These are phyloP conservation scores for Poeciliopsis turneri DNA, from an alignment of 2,797 vertebrate genomes.

Conservation along the genomic window DNA sequence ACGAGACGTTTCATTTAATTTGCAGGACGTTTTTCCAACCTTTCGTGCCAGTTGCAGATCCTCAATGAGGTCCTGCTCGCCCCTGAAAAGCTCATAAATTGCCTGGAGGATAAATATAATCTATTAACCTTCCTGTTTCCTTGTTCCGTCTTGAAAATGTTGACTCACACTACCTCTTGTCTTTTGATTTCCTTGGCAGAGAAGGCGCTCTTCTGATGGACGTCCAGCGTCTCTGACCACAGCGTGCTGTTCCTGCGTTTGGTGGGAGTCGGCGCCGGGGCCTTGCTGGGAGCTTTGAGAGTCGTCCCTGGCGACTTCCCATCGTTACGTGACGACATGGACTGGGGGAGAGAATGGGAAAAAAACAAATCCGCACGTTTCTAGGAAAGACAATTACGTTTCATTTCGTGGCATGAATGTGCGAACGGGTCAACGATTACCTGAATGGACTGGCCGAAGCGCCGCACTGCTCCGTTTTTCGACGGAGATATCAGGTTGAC, in stretches of 20 bases:
- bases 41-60: conserved; percentile 97
- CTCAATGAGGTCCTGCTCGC: conserved; percentile 97
- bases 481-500: conserved; percentile 97
- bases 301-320: conserved; percentile 87
- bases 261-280: conserved; percentile 87
- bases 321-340: conserved; percentile 90
- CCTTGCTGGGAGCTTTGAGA: conserved; percentile 85
- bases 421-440: conserved; percentile 57
- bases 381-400: not conserved
- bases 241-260: conserved; percentile 93
- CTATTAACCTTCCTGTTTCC: conserved; percentile 3
- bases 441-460: conserved; percentile 97
- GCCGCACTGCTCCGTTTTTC: conserved; percentile 93
- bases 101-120: conserved; percentile 79
- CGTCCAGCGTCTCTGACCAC: conserved; percentile 93
- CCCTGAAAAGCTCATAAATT: conserved; percentile 93
- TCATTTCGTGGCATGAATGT: not conserved
- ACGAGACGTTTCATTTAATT: conserved; percentile 1
- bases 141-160: not conserved
- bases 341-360: conserved; percentile 67
- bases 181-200: conserved; percentile 96
- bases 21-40: conserved; percentile 69
- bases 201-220: conserved; percentile 90
- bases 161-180: conserved; percentile 86
- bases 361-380: not conserved